A percentile compares a stretch with the other conserved stretches of the same genome.
Conservation (phyloP, 2,113 vertebrate species). For the Corvus cornix region DNA sequence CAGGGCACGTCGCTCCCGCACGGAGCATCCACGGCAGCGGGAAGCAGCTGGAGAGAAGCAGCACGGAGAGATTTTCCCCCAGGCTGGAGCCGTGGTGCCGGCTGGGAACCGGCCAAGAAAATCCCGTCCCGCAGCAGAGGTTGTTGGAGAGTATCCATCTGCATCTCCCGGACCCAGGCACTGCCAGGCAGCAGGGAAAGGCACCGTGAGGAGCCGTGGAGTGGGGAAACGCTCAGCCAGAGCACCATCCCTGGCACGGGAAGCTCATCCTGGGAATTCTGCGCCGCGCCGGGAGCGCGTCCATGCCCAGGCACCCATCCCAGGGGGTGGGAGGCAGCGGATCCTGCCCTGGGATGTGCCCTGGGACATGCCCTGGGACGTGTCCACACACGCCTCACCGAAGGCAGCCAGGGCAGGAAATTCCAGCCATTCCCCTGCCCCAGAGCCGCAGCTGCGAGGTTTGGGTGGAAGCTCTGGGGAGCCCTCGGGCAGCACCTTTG, state of each 20-base stretch:
- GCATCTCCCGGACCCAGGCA: fast-evolving
- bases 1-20: background rate
- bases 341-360: background rate
- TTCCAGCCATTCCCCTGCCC: background rate
- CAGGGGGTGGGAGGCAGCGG: background rate
- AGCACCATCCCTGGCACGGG: background rate
- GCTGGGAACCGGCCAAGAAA: background rate
- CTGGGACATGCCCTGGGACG: background rate
- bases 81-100: background rate
- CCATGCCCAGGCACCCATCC: background rate
- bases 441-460: background rate
- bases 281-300: fast-evolving
- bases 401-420: constrained; percentile 7
- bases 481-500: background rate
- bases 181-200: background rate
- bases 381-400: background rate
- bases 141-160: fast-evolving
- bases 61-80: background rate
- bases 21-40: background rate
- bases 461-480: background rate
- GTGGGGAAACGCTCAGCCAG: fast-evolving
- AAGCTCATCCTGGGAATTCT: background rate
- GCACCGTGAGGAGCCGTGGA: fast-evolving
- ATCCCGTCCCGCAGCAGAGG: background rate
- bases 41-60: background rate